Evolutionary conservation across 2,113 vertebrate species (phyloP).

Genomic region (Thamnaconus septentrionalis): DNA sequence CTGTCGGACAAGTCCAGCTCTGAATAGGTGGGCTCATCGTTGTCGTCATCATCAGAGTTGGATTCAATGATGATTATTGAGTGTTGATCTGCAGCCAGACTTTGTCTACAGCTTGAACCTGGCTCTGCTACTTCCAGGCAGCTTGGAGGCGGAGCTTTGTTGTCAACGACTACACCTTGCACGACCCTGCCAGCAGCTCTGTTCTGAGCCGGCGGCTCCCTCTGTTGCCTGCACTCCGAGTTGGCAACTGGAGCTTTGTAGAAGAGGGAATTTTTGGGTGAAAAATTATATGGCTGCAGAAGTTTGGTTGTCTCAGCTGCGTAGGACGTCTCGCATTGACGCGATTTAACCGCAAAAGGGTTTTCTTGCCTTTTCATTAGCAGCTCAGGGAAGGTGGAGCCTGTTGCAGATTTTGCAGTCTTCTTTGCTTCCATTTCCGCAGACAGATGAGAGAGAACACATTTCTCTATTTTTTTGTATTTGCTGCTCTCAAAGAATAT

Average conservation of each 20-base stretch:
- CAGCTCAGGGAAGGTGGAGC: not conserved
- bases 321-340: not conserved
- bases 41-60: constrained; percentile 55
- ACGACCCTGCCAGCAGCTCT: not conserved
- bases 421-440: constrained; percentile 2
- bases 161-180: not conserved
- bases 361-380: not conserved
- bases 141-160: not conserved
- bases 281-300: not conserved
- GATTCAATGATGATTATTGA: constrained; percentile 33
- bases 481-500: not conserved
- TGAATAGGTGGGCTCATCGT: constrained; percentile 56
- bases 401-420: not conserved
- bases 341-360: not conserved
- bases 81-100: not conserved
- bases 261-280: constrained; percentile 2
- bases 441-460: not conserved
- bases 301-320: constrained; percentile 9
- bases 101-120: not conserved
- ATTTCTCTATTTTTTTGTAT: not conserved
- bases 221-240: not conserved
- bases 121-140: not conserved
- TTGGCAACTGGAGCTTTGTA: not conserved
- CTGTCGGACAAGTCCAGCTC: constrained; percentile 75
- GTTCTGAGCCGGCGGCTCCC: not conserved